Conservation (phyloP, 2,113 vertebrate genomes). For the Nestor notabilis region DNA sequence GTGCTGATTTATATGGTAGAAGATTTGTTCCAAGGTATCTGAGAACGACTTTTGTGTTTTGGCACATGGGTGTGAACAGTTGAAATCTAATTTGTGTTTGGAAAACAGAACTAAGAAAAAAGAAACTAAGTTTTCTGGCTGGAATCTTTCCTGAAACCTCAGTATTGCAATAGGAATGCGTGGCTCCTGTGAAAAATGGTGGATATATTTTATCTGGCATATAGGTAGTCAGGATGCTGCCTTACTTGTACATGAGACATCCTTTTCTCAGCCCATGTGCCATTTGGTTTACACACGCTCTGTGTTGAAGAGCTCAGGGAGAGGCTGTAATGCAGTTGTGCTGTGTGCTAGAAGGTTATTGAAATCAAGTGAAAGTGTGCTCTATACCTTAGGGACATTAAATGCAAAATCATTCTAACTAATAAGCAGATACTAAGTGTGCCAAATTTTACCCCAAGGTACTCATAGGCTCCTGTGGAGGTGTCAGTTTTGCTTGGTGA, state of each 20-base stretch:
- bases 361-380: not conserved
- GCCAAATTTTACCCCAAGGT: slow-evolving; percentile 14
- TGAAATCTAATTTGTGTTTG: not conserved
- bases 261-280: accelerated
- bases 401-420: not conserved
- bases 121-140: not conserved
- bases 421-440: not conserved
- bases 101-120: not conserved
- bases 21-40: not conserved
- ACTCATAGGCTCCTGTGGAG: accelerated
- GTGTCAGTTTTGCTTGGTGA: not conserved
- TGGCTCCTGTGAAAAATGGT: accelerated
- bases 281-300: accelerated
- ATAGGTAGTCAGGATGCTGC: accelerated
- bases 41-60: not conserved
- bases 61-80: not conserved
- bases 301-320: accelerated
- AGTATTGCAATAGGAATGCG: accelerated
- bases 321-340: not conserved
- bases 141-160: not conserved
- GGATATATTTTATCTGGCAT: accelerated
- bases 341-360: not conserved
- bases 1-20: accelerated
- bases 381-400: not conserved
- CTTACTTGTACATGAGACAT: not conserved